These are phyloP conservation scores for Antheraea pernyi DNA, from an alignment of 1,140 invertebrate genomes.

Conservation along the genomic window DNA sequence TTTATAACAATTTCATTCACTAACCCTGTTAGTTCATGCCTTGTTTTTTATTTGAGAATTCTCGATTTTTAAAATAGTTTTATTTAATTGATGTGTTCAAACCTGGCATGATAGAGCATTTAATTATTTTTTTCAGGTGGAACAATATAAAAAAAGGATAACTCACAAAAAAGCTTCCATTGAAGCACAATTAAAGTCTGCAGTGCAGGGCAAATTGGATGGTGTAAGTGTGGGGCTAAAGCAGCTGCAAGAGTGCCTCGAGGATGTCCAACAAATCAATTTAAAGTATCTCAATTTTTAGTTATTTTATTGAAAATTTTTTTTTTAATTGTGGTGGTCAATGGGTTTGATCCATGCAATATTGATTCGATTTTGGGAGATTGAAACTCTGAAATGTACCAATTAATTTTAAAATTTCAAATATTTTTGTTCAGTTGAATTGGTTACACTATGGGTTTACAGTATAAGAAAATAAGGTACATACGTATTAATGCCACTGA, in stretches of 20 bases:
- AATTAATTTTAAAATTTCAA: too few relatives aligned
- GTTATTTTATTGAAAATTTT: not conserved
- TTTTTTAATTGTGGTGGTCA: not conserved
- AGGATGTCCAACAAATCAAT: conserved; percentile 91
- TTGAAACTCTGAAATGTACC: too few relatives aligned
- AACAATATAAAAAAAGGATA: conserved; percentile 91
- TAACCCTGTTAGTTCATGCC: too few relatives aligned
- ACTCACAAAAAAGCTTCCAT: conserved; percentile 94
- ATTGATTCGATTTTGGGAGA: not conserved
- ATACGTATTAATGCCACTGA: too few relatives aligned
- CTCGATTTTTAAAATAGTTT: too few relatives aligned
- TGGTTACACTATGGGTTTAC: too few relatives aligned
- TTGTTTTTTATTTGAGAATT: too few relatives aligned
- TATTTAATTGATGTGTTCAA: not conserved
- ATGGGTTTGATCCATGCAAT: not conserved
- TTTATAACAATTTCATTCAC: too few relatives aligned
- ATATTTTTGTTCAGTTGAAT: too few relatives aligned
- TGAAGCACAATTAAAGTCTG: conserved; percentile 98
- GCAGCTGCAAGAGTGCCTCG: conserved; percentile 90
- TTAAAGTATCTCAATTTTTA: conserved; percentile 45
- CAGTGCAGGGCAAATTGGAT: conserved; percentile 98
- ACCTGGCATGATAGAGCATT: not conserved
- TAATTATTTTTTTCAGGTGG: conserved; percentile 76
- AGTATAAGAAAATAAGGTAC: too few relatives aligned
- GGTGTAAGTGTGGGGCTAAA: conserved; percentile 96